Evolutionary conservation across 1,140 invertebrate genomes (phyloP).

Genomic region (Cydia pomonella): DNA sequence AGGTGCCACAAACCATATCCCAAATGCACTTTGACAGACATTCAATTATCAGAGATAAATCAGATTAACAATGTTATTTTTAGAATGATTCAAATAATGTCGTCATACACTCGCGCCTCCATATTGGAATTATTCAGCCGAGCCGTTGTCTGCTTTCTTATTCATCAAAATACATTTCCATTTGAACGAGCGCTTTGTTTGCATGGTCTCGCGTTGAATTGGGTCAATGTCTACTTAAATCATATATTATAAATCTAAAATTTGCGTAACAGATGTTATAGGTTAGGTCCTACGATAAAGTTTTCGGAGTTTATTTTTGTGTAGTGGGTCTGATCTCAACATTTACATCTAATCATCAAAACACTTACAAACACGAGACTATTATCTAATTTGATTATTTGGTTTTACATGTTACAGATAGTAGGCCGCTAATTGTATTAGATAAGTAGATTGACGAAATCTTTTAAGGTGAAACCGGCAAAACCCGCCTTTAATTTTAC

Average conservation of each 20-base stretch:
- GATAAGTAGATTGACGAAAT: too few species aligned
- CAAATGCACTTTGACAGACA: too few species aligned
- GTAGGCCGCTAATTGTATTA: too few species aligned
- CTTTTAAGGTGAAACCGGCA: too few species aligned
- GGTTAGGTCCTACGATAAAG: background rate
- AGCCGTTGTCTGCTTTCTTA: slow-evolving; percentile 20
- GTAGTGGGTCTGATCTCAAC: too few species aligned
- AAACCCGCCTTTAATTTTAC: too few species aligned
- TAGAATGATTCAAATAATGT: background rate
- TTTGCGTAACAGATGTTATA: background rate
- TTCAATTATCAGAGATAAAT: background rate
- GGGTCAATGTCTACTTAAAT: slow-evolving; percentile 26
- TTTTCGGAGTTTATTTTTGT: background rate
- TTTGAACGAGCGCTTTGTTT: slow-evolving; percentile 4
- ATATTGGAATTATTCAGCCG: slow-evolving; percentile 20
- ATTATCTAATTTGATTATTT: too few species aligned
- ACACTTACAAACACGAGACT: too few species aligned
- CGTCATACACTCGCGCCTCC: slow-evolving; percentile 6
- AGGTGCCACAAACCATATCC: too few species aligned
- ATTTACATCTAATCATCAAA: too few species aligned
- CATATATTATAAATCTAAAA: background rate
- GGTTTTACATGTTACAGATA: too few species aligned
- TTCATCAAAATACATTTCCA: slow-evolving; percentile 22
- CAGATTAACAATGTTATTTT: background rate
- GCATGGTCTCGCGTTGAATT: background rate